Evolutionary conservation across 2,797 vertebrate species (phyloP), one percentile per base, ranked within the genome.

Genomic region (Momotus momota): DNA sequence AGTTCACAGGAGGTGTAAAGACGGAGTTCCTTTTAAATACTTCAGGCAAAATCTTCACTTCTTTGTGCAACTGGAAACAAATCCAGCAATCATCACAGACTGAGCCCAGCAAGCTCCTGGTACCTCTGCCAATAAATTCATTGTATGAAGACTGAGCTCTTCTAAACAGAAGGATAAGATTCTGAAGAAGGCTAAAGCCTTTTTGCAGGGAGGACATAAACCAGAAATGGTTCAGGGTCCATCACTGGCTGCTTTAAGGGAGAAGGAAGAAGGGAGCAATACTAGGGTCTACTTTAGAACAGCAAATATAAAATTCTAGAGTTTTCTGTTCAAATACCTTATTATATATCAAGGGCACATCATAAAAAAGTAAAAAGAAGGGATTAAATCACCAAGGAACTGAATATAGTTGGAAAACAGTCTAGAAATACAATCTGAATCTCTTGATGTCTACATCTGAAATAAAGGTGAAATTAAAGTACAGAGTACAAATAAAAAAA

Each of bases 1-100:
- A 94, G 81, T 84, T 94, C 66, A 90, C 54, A 75, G 51, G n/a
- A 93, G 81, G 54, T 94, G 54, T 93, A 69, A 81, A 87, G 60
- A 70, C 10, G 23, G 55, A 79, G 46, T 65, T 88, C 45, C 65
- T 92, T 66, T 91, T 77, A 83, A 74, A 82, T 82, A 82, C 19
- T 88, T 88, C 51, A 82, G 62, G 41, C 7, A 1, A 81, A 46
- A 69, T 52, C 46, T 81, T 86, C 29, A 57, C 70, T 65, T 86
- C 57, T 79, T 84, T 86, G 16, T 88, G 78, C 54, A 86, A 71
- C 38, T 92, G 77, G 83, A 96, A 92, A 90, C 65, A 93, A 88
- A 86, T 92, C 77, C 65, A 94, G 46, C 43, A 81, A 43, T 91
- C 91, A 38, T 10, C 10, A 2, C 10, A 79, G 35, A 14, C 35